A percentile compares a stretch with the other conserved stretches of the same genome.
Evolutionary conservation across 2,888 invertebrate genomes (phyloP).

Genomic region (Chaitophorus viminalis): DNA sequence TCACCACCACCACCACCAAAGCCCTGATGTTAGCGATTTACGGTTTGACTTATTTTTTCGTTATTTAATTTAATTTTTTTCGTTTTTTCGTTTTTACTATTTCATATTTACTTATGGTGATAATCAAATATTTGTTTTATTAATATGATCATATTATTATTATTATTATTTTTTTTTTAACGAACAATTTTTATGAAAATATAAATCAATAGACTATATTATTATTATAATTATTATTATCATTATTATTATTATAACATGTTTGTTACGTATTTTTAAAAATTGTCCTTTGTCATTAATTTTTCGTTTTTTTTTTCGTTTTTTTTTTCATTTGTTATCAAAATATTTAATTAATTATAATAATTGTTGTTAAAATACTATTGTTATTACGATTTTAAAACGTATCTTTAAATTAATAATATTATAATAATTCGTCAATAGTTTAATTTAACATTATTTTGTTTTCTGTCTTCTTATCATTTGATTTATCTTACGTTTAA

Average conservation of each 20-base stretch:
- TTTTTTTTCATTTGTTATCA: slow-evolving; percentile 61
- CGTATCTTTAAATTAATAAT: slow-evolving; percentile 60
- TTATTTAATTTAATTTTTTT: slow-evolving; percentile 32
- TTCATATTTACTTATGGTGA: slow-evolving; percentile 34
- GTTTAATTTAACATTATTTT: slow-evolving; percentile 52
- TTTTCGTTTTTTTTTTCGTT: slow-evolving; percentile 55
- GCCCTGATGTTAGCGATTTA: slow-evolving; percentile 16
- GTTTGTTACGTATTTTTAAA: slow-evolving; percentile 62
- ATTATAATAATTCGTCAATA: slow-evolving; percentile 56
- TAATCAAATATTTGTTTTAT: slow-evolving; percentile 45
- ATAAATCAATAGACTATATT: slow-evolving; percentile 56
- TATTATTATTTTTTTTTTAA: slow-evolving; percentile 40
- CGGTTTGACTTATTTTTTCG: slow-evolving; percentile 28
- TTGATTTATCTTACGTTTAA: neutral
- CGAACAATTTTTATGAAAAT: slow-evolving; percentile 42
- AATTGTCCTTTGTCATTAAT: slow-evolving; percentile 53
- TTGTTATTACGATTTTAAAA: slow-evolving; percentile 57
- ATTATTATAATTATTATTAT: slow-evolving; percentile 38
- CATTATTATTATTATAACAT: slow-evolving; percentile 43
- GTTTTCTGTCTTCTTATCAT: slow-evolving; percentile 4
- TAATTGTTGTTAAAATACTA: slow-evolving; percentile 61
- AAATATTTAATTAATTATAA: slow-evolving; percentile 61
- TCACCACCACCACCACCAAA: neutral
- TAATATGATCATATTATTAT: slow-evolving; percentile 19
- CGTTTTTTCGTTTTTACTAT: slow-evolving; percentile 29